Base-by-base conservation (phyloP, 2,888 invertebrate species). In the Acrobasis repandana region DNA sequence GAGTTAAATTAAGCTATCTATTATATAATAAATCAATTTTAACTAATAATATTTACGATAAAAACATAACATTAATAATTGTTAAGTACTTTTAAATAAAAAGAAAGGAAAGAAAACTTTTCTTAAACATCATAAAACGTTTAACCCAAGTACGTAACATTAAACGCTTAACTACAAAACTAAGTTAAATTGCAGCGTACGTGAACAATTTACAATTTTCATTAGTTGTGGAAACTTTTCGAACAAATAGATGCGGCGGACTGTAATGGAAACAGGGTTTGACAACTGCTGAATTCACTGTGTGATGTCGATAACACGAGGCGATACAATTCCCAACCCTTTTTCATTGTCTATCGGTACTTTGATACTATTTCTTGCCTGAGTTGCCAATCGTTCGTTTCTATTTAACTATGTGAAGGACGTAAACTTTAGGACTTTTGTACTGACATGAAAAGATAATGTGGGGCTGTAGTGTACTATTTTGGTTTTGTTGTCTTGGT, bases 271-370 rank as follows among this genome's bases (percentile, higher is more conserved):
- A 58, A 59, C 34, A 59, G 28, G 47, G 43, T 59, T 50, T 52
- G 52, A 52, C 60, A 60, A 52, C 46, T 47, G 20, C 56, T 59
- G 43, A 57, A 60, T 51, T 61, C 65, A 59, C n/a, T 67, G 67
- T 67, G 68, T 68, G 67, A 74, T 73, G 75, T 72, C 72, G 69
- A 73, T 72, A 75, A 73, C 77, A 77, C 70, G 71, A 66, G 70
- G 65, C 62, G 65, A 67, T 65, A 69, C 61, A 68, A 71, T 71
- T 75, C 66, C 66, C 61, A 67, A 72, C 63, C 70, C 70, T 68
- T 72, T 75, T 69, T 73, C 69, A 68, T 72, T 72, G 67, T 69
- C 65, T 67, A 67, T 65, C 63, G 52, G 65, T 67, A 68, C 70
- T 67, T 67, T 65, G 62, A 56, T 15, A 56, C 58, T 61, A 64